phyloP scores from a whole-genome alignment of 1,140 invertebrate species.

The Drosophila mojavensis region DNA sequence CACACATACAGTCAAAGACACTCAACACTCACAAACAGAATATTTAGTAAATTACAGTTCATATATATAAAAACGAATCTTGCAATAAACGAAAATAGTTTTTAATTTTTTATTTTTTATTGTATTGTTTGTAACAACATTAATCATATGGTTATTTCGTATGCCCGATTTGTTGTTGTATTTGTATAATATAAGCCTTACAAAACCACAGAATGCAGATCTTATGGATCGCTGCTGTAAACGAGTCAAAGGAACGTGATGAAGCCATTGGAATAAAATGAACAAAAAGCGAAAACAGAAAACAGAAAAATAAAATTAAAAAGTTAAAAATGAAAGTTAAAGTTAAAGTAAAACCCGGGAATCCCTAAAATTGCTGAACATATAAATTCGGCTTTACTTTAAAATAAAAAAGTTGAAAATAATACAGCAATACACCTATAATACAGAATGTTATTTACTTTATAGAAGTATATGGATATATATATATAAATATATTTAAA shows the following conservation, averaged over 20 bases:
- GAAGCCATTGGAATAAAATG: conserved; percentile 24
- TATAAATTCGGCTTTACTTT: conserved; percentile 43
- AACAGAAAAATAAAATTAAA: conserved; percentile 8
- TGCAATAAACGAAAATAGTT: conserved; percentile 12
- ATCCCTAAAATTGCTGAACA: conserved; percentile 44
- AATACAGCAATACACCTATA: conserved; percentile 46
- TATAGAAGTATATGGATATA: conserved; percentile 62
- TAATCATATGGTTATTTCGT: conserved; percentile 14
- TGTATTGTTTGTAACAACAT: conserved; percentile 1
- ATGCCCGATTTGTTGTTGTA: conserved; percentile 3
- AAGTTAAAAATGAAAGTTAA: not conserved
- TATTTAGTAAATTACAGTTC: no score
- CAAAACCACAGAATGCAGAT: conserved; percentile 18
- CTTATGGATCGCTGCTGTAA: not conserved
- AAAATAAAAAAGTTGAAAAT: conserved; percentile 34
- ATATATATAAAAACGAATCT: conserved; percentile 16
- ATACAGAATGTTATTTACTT: conserved; percentile 79
- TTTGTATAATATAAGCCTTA: conserved; percentile 40
- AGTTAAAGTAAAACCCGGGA: conserved; percentile 12
- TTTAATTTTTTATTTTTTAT: conserved; percentile 2
- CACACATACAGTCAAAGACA: not conserved
- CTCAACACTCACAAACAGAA: not conserved
- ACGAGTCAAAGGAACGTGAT: conserved; percentile 40
- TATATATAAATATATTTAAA: conserved; percentile 1
- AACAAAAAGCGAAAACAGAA: not conserved